Percentiles rank a stretch among this genome's conserved stretches.
These are phyloP conservation scores for Porites lobata DNA, from an alignment of 92 coral and sea anemone species.

Conservation along the genomic window DNA sequence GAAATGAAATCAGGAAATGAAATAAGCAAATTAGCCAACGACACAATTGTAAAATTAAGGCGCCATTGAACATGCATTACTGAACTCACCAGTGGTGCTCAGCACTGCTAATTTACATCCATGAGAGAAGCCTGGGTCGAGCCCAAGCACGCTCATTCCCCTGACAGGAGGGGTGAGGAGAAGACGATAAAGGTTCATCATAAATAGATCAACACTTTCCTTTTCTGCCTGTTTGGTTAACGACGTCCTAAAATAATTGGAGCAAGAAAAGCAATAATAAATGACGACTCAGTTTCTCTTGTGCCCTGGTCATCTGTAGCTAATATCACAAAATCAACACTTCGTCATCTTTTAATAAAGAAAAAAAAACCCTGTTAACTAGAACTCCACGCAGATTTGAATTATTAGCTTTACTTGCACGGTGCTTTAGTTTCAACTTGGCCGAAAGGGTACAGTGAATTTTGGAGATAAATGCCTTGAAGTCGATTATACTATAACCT, in stretches of 20 bases:
- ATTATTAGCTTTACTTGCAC: too few species aligned
- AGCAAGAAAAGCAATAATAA: too few species aligned
- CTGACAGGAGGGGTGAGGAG: constrained; percentile 89
- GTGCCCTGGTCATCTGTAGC: too few species aligned
- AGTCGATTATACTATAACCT: too few species aligned
- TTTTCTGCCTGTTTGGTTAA: constrained; percentile 86
- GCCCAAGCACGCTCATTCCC: constrained; percentile 77
- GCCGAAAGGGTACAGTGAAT: too few species aligned
- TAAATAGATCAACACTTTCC: constrained; percentile 82
- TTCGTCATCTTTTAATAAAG: too few species aligned
- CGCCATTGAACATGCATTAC: background rate
- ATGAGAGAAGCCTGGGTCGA: constrained; percentile 96
- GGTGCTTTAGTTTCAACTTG: too few species aligned
- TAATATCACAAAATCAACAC: too few species aligned
- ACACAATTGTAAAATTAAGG: background rate
- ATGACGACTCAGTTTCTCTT: background rate
- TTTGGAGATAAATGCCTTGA: too few species aligned
- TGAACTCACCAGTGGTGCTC: constrained; percentile 68
- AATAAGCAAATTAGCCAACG: background rate
- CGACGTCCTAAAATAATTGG: constrained; percentile 50
- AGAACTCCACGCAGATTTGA: too few species aligned
- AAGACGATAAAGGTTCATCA: constrained; percentile 85
- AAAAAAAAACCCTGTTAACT: too few species aligned
- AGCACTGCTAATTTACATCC: constrained; percentile 96
- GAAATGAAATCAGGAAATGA: too few species aligned